A percentile compares a stretch with the other conserved stretches of the same genome.
phyloP scores from a whole-genome alignment of 2,888 invertebrate species.

The Machimus rusticus region DNA sequence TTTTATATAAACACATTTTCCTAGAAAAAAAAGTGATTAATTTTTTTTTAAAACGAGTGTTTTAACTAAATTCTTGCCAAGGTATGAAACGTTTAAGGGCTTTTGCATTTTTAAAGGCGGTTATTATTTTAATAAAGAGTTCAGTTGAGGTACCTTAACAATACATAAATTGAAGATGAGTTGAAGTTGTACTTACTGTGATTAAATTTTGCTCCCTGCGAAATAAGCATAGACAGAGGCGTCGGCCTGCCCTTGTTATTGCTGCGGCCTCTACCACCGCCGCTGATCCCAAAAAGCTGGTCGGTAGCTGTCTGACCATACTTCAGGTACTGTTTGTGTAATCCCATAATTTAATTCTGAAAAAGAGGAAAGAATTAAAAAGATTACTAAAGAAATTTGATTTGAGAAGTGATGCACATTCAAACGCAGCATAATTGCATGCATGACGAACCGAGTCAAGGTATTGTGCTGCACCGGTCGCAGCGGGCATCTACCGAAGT shows the following conservation, averaged over 20 bases:
- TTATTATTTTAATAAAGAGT: no score
- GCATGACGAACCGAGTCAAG: slow-evolving; percentile 20
- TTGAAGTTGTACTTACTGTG: slow-evolving; percentile 72
- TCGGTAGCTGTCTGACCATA: slow-evolving; percentile 78
- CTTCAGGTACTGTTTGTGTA: slow-evolving; percentile 79
- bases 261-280: slow-evolving; percentile 52
- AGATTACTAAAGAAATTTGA: background rate
- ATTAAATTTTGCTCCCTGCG: slow-evolving; percentile 77
- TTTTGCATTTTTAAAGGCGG: no score
- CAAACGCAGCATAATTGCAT: slow-evolving; percentile 1
- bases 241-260: slow-evolving; percentile 63
- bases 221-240: slow-evolving; percentile 82
- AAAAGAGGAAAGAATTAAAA: slow-evolving; percentile 39
- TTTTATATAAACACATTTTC: no score
- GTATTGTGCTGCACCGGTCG: background rate
- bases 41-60: no score
- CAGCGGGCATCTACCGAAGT: background rate
- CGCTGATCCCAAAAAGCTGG: slow-evolving; percentile 71
- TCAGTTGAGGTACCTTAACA: background rate
- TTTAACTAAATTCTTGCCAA: no score
- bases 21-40: no score
- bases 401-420: background rate
- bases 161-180: background rate
- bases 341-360: slow-evolving; percentile 67
- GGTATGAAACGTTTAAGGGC: no score